Base-by-base conservation (phyloP, 2,888 invertebrate genomes). In the Hypomecis atomaria region DNA sequence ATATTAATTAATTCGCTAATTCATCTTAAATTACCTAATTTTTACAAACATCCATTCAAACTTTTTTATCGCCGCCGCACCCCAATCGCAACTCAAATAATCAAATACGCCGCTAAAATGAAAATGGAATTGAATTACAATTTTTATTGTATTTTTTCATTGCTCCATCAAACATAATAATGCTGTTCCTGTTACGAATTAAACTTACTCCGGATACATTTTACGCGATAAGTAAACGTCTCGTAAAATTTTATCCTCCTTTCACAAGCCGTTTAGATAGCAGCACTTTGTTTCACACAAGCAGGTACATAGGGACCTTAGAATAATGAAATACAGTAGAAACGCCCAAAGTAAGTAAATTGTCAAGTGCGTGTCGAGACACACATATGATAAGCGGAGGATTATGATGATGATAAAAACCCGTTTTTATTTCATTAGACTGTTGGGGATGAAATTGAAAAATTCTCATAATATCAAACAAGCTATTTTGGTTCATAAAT, bases 151-250 rank as follows among this genome's bases (percentile, higher is more conserved):
- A 42, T 36, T 42, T 61, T 23, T 61, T 55, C n/a, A 61, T 42
- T 4, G 55, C 49, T 37, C 8, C 38, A 61, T 55, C 8, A 54
- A 61, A 52, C 37, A 54, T 49, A 52, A 56, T 54, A 54, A 55
- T 37, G 13, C 52, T 40, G 23, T 37, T 57, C 43, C 36, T 23
- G 62, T 45, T 53, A 57, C 37, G 57, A 53, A 53, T 57, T 58
- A 62, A 58, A 53, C 49, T 43, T 45, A 43, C 53, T 53, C 40
- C 40, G 47, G 38, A 59, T 54, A 63, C 37, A 63, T 63, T 63
- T 59, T 38, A 47, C 45, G 58, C 63, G 63, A 59, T 54, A 63
- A 63, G 58, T 59, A 53, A 62, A 63, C 34, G 54, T 47, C 52
- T 63, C 63, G 47, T 63, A 54, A 63, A 63, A 44, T 49, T 37